phyloP scores from a whole-genome alignment of 2,113 vertebrate species.

The Spea multiplicata region DNA sequence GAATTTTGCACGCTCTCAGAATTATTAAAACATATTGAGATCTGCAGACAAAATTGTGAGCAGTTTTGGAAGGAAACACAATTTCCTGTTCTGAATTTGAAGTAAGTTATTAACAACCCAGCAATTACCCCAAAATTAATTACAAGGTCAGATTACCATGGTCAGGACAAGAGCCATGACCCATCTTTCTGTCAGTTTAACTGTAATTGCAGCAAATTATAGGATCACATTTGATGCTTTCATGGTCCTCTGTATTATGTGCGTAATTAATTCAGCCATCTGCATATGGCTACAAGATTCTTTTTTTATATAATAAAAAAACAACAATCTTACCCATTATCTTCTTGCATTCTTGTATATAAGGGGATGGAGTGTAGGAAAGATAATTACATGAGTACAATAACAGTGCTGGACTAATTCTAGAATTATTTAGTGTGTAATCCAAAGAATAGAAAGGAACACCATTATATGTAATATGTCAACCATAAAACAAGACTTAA shows the following conservation, averaged over 20 bases:
- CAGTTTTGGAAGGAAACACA: slow-evolving; percentile 19
- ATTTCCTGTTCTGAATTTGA: slow-evolving; percentile 33
- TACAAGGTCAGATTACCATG: slow-evolving; percentile 38
- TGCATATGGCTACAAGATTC: slow-evolving; percentile 21
- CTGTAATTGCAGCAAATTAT: slow-evolving; percentile 42
- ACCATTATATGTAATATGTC: slow-evolving; percentile 24
- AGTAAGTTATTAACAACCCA: slow-evolving; percentile 34
- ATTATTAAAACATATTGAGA: slow-evolving; percentile 30
- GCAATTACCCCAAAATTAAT: slow-evolving; percentile 42
- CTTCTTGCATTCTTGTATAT: slow-evolving; percentile 14
- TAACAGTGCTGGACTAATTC: slow-evolving; percentile 1
- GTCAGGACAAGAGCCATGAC: slow-evolving; percentile 37
- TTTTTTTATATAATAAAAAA: slow-evolving; percentile 18
- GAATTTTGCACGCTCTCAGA: neutral
- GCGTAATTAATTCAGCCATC: slow-evolving; percentile 38
- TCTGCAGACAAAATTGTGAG: neutral
- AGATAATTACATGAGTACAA: slow-evolving; percentile 26
- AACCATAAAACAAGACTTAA: slow-evolving; percentile 21
- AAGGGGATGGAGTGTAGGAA: neutral
- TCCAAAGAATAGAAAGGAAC: neutral
- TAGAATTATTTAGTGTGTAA: slow-evolving; percentile 1
- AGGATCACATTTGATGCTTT: slow-evolving; percentile 33
- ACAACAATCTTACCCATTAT: slow-evolving; percentile 10
- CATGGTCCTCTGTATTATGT: slow-evolving; percentile 8
- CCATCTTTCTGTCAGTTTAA: slow-evolving; percentile 39